Conservation (phyloP, 2,797 vertebrate genomes). For the Knipowitschia caucasica region DNA sequence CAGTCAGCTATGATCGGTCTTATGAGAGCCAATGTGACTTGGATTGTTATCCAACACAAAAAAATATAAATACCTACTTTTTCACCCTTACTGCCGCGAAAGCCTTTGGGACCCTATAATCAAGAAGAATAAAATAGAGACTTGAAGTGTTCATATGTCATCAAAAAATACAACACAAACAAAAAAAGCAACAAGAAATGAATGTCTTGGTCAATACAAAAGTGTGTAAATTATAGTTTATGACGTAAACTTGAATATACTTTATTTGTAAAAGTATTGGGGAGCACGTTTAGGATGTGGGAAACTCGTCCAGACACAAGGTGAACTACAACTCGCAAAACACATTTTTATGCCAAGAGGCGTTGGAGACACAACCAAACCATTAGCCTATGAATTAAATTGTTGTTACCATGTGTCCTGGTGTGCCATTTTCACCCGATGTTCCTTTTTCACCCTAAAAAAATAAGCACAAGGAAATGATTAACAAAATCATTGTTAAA, state of each 20-base stretch:
- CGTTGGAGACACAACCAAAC: too few species aligned
- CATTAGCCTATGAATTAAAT: background rate
- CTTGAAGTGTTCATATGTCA: background rate
- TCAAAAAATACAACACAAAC: background rate
- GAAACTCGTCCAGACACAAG: too few species aligned
- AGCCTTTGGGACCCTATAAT: conserved; percentile 84
- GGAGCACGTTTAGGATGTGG: too few species aligned
- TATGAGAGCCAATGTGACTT: background rate
- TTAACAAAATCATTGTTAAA: background rate
- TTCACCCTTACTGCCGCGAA: conserved; percentile 78
- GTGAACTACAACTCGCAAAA: too few species aligned
- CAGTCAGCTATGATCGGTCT: background rate
- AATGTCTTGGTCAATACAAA: too few species aligned
- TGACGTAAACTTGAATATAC: too few species aligned
- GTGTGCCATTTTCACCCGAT: conserved; percentile 68
- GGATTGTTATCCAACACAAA: background rate
- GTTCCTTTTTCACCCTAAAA: conserved; percentile 80
- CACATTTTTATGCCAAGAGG: too few species aligned
- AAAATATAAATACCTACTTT: conserved; percentile 68
- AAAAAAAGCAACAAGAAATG: too few species aligned
- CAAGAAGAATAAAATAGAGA: conserved; percentile 1
- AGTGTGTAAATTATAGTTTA: too few species aligned
- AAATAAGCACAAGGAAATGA: background rate
- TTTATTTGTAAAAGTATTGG: too few species aligned
- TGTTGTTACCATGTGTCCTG: conserved; percentile 71